phyloP scores from a whole-genome alignment of 2,888 invertebrate species.

The Lacanobia wlatinum region DNA sequence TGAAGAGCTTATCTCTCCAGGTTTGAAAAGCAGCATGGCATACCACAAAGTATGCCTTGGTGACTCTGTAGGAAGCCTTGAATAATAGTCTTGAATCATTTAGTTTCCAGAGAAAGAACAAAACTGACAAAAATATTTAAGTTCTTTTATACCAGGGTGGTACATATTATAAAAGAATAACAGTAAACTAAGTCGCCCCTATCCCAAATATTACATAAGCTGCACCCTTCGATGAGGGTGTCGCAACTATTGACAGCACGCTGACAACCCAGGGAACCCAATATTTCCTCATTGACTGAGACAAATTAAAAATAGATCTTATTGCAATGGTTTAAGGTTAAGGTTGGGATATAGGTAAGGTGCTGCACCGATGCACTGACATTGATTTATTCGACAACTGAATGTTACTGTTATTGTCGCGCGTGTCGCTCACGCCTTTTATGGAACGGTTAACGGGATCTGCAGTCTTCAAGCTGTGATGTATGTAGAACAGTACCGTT shows the following conservation, averaged over 20 bases:
- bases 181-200: slow-evolving; percentile 27
- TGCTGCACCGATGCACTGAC: slow-evolving; percentile 40
- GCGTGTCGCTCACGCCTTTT: slow-evolving; percentile 17
- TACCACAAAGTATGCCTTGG: too few relatives aligned
- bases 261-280: slow-evolving; percentile 25
- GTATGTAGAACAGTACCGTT: slow-evolving; percentile 8
- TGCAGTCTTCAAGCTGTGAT: slow-evolving; percentile 32
- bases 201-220: slow-evolving; percentile 48
- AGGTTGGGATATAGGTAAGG: not conserved
- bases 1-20: too few relatives aligned
- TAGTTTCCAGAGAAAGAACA: too few relatives aligned
- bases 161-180: slow-evolving; percentile 22
- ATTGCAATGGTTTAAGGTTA: accelerated
- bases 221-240: slow-evolving; percentile 39
- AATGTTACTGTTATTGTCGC: slow-evolving; percentile 27
- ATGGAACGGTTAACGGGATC: slow-evolving; percentile 21
- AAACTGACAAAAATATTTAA: too few relatives aligned
- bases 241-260: slow-evolving; percentile 51
- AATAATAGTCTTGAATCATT: too few relatives aligned
- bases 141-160: not conserved
- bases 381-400: slow-evolving; percentile 47
- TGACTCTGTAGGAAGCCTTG: too few relatives aligned
- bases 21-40: too few relatives aligned
- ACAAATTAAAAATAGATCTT: slow-evolving; percentile 14
- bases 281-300: slow-evolving; percentile 12